Evolutionary conservation across 2,888 invertebrate species (phyloP).

Genomic region (Brenthis ino): DNA sequence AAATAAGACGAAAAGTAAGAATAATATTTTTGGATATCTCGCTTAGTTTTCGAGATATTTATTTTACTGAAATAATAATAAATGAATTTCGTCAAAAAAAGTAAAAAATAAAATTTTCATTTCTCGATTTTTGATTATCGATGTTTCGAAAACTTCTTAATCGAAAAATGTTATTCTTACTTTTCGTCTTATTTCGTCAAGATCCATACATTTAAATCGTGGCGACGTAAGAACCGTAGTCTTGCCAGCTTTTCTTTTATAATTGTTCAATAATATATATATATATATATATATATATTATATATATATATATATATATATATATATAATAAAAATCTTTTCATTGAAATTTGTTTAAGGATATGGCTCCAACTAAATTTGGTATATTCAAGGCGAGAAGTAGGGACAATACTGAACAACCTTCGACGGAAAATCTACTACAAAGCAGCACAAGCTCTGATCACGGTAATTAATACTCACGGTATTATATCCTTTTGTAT

Average conservation of each 20-base stretch:
- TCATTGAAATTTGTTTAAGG: slow-evolving; percentile 36
- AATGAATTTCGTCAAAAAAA: too few species aligned
- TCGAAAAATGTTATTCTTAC: too few species aligned
- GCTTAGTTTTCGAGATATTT: too few species aligned
- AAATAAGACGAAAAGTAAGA: too few species aligned
- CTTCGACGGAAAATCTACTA: slow-evolving; percentile 69
- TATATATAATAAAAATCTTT: background rate
- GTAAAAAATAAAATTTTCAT: too few species aligned
- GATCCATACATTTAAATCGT: too few species aligned
- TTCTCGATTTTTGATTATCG: too few species aligned
- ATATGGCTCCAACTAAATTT: slow-evolving; percentile 72
- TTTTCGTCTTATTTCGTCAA: too few species aligned
- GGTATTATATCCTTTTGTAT: background rate
- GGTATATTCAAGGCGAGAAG: slow-evolving; percentile 71
- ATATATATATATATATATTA: background rate
- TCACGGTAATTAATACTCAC: slow-evolving; percentile 44
- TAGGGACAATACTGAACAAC: slow-evolving; percentile 67
- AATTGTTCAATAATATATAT: background rate
- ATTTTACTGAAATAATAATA: too few species aligned
- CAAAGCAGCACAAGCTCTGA: slow-evolving; percentile 57
- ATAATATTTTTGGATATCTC: too few species aligned
- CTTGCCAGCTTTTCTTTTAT: background rate
- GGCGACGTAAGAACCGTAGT: too few species aligned
- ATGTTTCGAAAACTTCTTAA: too few species aligned
- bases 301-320: background rate